Evolutionary conservation across 2,113 vertebrate genomes (phyloP).

Genomic region (Turdus rufiventris): DNA sequence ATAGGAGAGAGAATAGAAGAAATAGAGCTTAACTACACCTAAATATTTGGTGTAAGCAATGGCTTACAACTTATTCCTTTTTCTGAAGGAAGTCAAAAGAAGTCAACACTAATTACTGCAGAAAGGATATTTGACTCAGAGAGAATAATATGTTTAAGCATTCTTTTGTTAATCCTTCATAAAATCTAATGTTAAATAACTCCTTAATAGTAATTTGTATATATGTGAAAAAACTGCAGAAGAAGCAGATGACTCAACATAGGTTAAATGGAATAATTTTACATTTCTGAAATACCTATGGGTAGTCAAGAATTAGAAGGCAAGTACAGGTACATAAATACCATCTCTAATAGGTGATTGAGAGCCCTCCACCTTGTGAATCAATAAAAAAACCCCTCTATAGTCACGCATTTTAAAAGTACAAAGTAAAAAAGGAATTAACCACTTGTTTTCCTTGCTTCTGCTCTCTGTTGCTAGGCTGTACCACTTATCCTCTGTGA

Average conservation of each 20-base stretch:
- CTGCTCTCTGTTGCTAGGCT: not conserved
- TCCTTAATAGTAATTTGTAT: not conserved
- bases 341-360: not conserved
- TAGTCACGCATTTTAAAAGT: not conserved
- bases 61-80: not conserved
- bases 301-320: not conserved
- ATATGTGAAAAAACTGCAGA: not conserved
- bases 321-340: not conserved
- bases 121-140: not conserved
- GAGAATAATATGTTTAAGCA: not conserved
- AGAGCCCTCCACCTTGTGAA: not conserved
- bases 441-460: not conserved
- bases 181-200: not conserved
- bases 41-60: not conserved
- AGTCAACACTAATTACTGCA: not conserved
- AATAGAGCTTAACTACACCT: not conserved
- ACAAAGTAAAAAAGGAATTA: not conserved
- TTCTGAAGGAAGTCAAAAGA: not conserved
- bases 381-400: not conserved
- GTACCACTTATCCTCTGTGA: not conserved
- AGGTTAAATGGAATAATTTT: not conserved
- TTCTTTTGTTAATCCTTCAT: not conserved
- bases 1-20: not conserved
- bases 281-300: not conserved
- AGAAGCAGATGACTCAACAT: not conserved